Percentiles rank a stretch among this genome's conserved stretches.
phyloP scores from a whole-genome alignment of 1,140 invertebrate species.

The Pogonomyrmex californicus region DNA sequence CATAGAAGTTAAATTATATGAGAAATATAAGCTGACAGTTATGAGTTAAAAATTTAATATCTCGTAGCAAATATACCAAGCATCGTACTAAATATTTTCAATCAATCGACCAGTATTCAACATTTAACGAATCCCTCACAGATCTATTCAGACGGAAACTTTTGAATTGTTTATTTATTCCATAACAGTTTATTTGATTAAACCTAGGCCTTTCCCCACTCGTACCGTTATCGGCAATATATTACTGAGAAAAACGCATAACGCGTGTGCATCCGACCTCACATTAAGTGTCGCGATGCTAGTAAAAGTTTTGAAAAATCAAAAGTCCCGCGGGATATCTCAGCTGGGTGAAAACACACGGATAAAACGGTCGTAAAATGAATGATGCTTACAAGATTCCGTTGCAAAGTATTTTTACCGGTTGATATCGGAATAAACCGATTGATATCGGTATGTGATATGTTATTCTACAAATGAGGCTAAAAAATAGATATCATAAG shows the following conservation, averaged over 20 bases:
- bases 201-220: neutral
- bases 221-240: slow-evolving; percentile 13
- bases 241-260: slow-evolving; percentile 7
- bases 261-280: slow-evolving; percentile 7
- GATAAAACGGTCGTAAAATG: slow-evolving; percentile 54
- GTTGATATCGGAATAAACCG: slow-evolving; percentile 7
- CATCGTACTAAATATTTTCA: neutral
- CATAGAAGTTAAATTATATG: neutral
- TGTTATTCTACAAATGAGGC: neutral
- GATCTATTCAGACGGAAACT: neutral
- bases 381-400: slow-evolving; percentile 15
- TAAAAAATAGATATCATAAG: neutral
- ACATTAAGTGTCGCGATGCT: slow-evolving; percentile 40
- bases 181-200: neutral
- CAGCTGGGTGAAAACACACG: neutral
- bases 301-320: slow-evolving; percentile 49
- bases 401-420: slow-evolving; percentile 35
- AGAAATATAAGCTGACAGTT: neutral
- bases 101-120: neutral
- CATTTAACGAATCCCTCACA: neutral
- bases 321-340: neutral
- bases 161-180: neutral
- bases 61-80: neutral
- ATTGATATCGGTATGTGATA: neutral
- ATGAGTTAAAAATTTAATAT: neutral